Conservation (phyloP, 2,113 vertebrate species). For the Gasterosteus aculeatus region DNA sequence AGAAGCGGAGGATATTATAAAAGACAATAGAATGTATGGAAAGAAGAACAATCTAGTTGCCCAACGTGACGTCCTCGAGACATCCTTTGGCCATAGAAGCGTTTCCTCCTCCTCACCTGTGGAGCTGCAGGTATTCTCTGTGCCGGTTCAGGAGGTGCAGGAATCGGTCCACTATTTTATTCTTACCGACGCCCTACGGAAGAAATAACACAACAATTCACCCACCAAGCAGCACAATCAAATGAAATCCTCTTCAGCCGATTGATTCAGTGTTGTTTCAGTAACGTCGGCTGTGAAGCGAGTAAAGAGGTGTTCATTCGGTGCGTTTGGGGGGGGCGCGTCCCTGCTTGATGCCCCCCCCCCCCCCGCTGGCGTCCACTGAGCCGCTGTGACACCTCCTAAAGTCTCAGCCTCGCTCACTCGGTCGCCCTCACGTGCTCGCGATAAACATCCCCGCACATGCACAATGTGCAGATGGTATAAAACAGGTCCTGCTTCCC, state of each 20-base stretch:
- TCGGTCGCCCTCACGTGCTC: neutral
- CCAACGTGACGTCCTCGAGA: neutral
- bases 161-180: slow-evolving; percentile 96
- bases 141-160: slow-evolving; percentile 95
- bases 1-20: neutral
- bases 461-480: too few species aligned
- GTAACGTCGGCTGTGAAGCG: neutral
- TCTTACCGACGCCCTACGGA: slow-evolving; percentile 95
- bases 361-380: neutral
- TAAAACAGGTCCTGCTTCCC: neutral
- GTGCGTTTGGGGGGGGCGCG: neutral
- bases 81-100: too few species aligned
- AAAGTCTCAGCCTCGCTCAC: slow-evolving; percentile 29
- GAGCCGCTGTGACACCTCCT: slow-evolving; percentile 32
- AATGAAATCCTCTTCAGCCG: neutral
- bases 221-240: too few species aligned
- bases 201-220: neutral
- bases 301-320: slow-evolving; percentile 4
- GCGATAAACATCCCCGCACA: slow-evolving; percentile 4
- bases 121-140: slow-evolving; percentile 96
- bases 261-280: neutral
- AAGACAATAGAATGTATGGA: neutral
- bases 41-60: neutral
- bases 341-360: slow-evolving; percentile 42
- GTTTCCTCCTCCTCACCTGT: slow-evolving; percentile 84